Conservation (phyloP, 53 echinoderm and acorn worm genomes). For the Astropecten irregularis region DNA sequence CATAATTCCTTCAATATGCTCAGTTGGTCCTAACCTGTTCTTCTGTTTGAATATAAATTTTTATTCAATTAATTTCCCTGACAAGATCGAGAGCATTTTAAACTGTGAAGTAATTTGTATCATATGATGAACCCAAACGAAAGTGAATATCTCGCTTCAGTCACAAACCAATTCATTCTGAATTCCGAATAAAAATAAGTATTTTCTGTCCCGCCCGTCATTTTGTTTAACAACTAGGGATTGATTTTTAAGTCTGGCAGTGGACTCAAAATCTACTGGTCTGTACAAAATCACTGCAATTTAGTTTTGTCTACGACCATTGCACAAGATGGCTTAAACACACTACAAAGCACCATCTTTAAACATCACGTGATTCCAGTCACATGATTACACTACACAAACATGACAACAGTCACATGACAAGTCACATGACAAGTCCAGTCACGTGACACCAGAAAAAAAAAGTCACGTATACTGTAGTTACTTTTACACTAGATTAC, state of each 20-base stretch:
- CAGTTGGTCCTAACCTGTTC: too few species aligned
- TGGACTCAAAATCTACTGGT: conserved; percentile 42
- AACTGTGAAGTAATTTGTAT: too few species aligned
- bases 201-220: not conserved
- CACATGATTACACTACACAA: conserved; percentile 29
- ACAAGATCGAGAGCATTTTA: too few species aligned
- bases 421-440: too few species aligned
- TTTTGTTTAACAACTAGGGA: too few species aligned
- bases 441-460: conserved; percentile 12
- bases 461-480: conserved; percentile 5
- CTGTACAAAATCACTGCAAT: conserved; percentile 51
- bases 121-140: too few species aligned
- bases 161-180: not conserved
- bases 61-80: too few species aligned
- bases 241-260: conserved; percentile 51
- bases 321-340: conserved; percentile 52
- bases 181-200: not conserved
- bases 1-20: too few species aligned
- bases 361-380: conserved; percentile 25
- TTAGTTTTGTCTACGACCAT: conserved; percentile 42
- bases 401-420: too few species aligned
- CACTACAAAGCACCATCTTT: conserved; percentile 46
- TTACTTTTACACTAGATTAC: not conserved
- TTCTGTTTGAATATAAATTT: too few species aligned
- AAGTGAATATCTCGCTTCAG: too few species aligned